Percentiles rank a stretch among this genome's conserved stretches.
phyloP scores from a whole-genome alignment of 1,140 invertebrate species.

The Drosophila kanapiae region DNA sequence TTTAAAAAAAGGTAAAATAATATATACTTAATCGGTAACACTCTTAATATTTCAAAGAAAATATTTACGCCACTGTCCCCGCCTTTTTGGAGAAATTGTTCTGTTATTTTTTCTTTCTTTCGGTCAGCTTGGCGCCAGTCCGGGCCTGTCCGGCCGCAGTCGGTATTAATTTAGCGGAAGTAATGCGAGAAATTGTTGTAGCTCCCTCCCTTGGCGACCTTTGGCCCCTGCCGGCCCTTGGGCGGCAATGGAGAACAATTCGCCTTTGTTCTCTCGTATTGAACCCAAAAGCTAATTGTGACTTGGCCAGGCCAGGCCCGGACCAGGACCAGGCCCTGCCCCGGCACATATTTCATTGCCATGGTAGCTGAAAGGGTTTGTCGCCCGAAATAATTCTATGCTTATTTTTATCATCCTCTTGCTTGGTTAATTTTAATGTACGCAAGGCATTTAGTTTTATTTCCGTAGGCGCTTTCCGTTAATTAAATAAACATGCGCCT shows the following conservation, averaged over 20 bases:
- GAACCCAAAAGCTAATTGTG: conserved; percentile 62
- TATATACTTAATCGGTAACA: neutral
- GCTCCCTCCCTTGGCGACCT: conserved; percentile 10
- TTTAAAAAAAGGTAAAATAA: neutral
- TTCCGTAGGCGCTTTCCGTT: conserved; percentile 53
- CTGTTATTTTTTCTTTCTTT: conserved; percentile 33
- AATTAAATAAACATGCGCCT: conserved; percentile 73
- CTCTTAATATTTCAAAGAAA: neutral
- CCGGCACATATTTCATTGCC: conserved; percentile 49
- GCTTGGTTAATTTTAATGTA: conserved; percentile 76
- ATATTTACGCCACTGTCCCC: conserved; percentile 26
- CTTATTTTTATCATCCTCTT: conserved; percentile 71
- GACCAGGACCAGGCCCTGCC: neutral
- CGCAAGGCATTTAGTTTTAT: conserved; percentile 68
- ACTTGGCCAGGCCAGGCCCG: conserved; percentile 25
- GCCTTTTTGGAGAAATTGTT: conserved; percentile 24
- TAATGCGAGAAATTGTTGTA: conserved; percentile 83
- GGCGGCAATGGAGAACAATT: conserved; percentile 10
- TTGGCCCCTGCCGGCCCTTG: neutral
- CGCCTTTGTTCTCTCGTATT: conserved; percentile 50
- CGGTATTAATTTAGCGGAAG: conserved; percentile 84
- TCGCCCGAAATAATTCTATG: conserved; percentile 37
- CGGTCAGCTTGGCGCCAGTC: conserved; percentile 63
- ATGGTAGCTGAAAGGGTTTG: conserved; percentile 55
- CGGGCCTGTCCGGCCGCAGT: conserved; percentile 69